A percentile compares a stretch with the other conserved stretches of the same genome.
These are phyloP conservation scores for Tetheella fluctuosa DNA, from an alignment of 2,888 invertebrate genomes.

Conservation along the genomic window DNA sequence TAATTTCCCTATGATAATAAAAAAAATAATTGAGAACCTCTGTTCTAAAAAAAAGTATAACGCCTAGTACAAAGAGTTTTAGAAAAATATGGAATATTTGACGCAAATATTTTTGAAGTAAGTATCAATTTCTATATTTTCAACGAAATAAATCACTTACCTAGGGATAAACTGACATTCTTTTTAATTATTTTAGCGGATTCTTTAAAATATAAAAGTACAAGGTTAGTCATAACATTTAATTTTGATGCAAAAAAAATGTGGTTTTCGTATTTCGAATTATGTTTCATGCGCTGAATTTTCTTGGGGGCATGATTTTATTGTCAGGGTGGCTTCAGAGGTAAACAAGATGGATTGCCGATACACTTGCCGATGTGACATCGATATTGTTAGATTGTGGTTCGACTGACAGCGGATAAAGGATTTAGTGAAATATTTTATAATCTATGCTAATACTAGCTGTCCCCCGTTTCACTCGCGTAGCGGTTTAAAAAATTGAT, in stretches of 20 bases:
- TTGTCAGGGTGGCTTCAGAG: conserved; percentile 27
- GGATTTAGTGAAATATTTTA: neutral
- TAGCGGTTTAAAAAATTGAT: no score
- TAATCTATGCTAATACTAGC: no score
- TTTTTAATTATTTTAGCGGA: neutral
- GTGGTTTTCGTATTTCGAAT: neutral
- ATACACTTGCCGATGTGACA: conserved; percentile 44
- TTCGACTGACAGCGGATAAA: conserved; percentile 13
- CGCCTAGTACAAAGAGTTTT: neutral
- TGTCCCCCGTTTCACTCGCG: no score
- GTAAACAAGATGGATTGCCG: conserved; percentile 32
- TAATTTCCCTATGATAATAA: no score
- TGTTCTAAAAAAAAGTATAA: neutral
- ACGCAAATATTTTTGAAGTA: no score
- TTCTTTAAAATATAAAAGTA: neutral
- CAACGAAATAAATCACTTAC: neutral
- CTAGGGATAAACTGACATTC: no score
- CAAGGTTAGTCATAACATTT: neutral
- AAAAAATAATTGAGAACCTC: neutral
- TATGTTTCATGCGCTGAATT: neutral
- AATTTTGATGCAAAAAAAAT: neutral
- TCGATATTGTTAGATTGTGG: conserved; percentile 32
- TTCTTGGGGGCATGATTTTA: conserved; percentile 23
- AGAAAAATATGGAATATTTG: neutral
- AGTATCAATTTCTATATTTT: neutral